phyloP scores from a whole-genome alignment of 2,888 invertebrate genomes.

The Melieria crassipennis region DNA sequence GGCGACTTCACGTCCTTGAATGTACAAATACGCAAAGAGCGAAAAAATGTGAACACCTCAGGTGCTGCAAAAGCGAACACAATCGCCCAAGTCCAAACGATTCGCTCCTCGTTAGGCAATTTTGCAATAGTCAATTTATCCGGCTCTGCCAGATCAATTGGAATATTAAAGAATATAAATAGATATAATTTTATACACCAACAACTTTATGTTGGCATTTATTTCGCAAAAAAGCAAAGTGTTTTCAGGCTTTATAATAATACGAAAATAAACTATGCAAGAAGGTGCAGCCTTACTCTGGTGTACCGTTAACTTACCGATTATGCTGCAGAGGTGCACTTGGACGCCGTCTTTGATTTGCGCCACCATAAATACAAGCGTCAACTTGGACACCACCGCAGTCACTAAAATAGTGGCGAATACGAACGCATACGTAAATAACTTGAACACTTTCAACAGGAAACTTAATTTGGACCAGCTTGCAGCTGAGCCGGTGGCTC shows the following conservation, averaged over 20 bases:
- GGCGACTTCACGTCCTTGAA: slow-evolving; percentile 77
- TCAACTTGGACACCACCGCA: slow-evolving; percentile 78
- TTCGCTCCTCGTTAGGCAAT: slow-evolving; percentile 73
- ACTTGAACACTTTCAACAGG: slow-evolving; percentile 73
- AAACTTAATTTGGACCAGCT: slow-evolving; percentile 71
- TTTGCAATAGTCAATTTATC: slow-evolving; percentile 73
- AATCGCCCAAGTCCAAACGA: slow-evolving; percentile 84
- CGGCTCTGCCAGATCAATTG: slow-evolving; percentile 65
- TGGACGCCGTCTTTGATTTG: slow-evolving; percentile 36
- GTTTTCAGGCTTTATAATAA: too few relatives aligned
- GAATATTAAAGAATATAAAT: too few relatives aligned
- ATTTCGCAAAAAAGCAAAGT: too few relatives aligned
- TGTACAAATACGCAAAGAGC: slow-evolving; percentile 75
- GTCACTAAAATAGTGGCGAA: slow-evolving; percentile 74
- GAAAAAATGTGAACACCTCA: slow-evolving; percentile 78
- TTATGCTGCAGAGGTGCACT: slow-evolving; percentile 48
- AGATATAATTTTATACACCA: too few relatives aligned
- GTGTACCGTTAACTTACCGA: slow-evolving; percentile 33
- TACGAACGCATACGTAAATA: slow-evolving; percentile 75
- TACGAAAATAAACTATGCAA: too few relatives aligned
- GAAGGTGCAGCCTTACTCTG: too few relatives aligned
- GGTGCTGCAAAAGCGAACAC: slow-evolving; percentile 80
- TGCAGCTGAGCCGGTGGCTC: slow-evolving; percentile 75
- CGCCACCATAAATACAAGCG: slow-evolving; percentile 75
- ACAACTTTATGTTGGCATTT: too few relatives aligned